Percentiles rank a stretch among this genome's conserved stretches.
Evolutionary conservation across 1,140 invertebrate species (phyloP).

Genomic region (Pseudomyrmex gracilis): DNA sequence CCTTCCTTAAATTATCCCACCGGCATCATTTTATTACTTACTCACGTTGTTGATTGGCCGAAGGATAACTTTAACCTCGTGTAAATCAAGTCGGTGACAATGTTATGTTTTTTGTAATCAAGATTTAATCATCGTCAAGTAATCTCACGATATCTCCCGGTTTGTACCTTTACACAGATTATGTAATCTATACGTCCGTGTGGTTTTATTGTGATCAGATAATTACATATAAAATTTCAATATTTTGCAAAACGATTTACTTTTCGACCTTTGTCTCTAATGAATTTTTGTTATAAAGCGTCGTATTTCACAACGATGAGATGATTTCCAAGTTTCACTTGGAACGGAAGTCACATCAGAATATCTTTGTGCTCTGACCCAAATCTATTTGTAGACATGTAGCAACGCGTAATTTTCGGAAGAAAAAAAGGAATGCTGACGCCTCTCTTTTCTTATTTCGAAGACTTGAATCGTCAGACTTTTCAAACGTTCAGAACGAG

Average conservation of each 20-base stretch:
- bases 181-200: not conserved
- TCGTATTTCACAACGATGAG: not conserved
- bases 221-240: not conserved
- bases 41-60: not conserved
- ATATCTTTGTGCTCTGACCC: constrained; percentile 20
- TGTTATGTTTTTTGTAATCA: constrained; percentile 18
- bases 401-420: not conserved
- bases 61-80: not conserved
- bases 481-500: constrained; percentile 57
- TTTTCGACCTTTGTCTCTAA: not conserved
- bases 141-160: not conserved
- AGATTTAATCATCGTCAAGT: constrained; percentile 1
- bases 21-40: constrained; percentile 18
- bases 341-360: constrained; percentile 9
- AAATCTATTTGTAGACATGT: constrained; percentile 39
- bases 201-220: not conserved
- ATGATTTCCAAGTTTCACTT: not conserved
- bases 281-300: constrained; percentile 12
- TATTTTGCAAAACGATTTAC: not conserved
- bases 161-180: not conserved
- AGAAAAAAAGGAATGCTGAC: not conserved
- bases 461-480: constrained; percentile 47
- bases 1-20: constrained; percentile 40
- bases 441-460: constrained; percentile 15
- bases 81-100: constrained; percentile 1